Percentiles rank a stretch among this genome's conserved stretches.
Conservation (phyloP, 2,888 invertebrate genomes). For the Chrysomela aeneicollis region DNA sequence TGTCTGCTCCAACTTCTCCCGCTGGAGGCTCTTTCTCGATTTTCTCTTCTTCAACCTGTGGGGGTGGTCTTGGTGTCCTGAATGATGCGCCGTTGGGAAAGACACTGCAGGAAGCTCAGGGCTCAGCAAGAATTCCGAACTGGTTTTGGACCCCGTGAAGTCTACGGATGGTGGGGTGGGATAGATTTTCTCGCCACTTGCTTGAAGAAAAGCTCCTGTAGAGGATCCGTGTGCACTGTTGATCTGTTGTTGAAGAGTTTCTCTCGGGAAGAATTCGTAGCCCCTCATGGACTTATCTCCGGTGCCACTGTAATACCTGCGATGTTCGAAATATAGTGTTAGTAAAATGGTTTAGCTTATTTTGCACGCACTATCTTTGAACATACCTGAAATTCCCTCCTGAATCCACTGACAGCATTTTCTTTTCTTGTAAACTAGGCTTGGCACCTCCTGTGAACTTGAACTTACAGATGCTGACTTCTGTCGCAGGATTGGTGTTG, state of each 20-base stretch:
- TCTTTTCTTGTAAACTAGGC: constrained; percentile 88
- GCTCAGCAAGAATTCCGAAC: constrained; percentile 55
- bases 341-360: too few species aligned
- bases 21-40: constrained; percentile 81
- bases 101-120: constrained; percentile 52
- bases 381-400: constrained; percentile 82
- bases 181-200: constrained; percentile 65
- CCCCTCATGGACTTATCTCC: constrained; percentile 81
- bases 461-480: constrained; percentile 86
- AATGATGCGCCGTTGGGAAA: constrained; percentile 45
- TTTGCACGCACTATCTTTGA: background rate
- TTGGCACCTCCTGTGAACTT: constrained; percentile 92
- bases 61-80: constrained; percentile 49
- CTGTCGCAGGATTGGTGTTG: constrained; percentile 79
- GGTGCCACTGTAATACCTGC: constrained; percentile 83
- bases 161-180: constrained; percentile 54
- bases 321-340: constrained; percentile 51
- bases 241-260: constrained; percentile 70
- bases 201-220: constrained; percentile 63
- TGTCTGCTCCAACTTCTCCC: constrained; percentile 89
- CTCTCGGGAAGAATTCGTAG: constrained; percentile 80
- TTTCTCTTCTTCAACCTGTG: constrained; percentile 70
- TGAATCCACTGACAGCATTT: constrained; percentile 89
- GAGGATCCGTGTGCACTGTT: constrained; percentile 64
- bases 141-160: constrained; percentile 51